Conservation (phyloP, 2,113 vertebrate species). For the Centropus unirufus region DNA sequence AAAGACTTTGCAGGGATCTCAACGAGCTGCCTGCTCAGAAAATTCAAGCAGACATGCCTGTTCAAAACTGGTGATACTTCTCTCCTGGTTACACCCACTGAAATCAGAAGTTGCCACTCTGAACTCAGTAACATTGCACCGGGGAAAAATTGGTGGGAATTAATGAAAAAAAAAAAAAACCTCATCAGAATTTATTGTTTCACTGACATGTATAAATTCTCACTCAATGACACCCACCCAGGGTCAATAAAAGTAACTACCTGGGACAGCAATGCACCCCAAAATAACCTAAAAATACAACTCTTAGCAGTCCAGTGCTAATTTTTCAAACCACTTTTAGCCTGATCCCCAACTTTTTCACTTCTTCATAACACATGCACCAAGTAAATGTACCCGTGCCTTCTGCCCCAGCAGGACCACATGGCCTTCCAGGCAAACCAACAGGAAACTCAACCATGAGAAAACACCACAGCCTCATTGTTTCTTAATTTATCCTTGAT, state of each 20-base stretch:
- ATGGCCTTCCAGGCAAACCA: not conserved
- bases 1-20: not conserved
- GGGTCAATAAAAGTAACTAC: not conserved
- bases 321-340: not conserved
- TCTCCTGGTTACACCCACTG: not conserved
- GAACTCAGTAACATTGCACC: not conserved
- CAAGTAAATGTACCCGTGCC: not conserved
- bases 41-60: not conserved
- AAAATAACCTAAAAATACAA: not conserved
- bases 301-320: not conserved
- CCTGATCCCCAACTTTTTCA: not conserved
- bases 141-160: not conserved
- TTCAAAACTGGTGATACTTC: not conserved
- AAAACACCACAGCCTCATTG: fast-evolving
- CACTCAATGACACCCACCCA: not conserved
- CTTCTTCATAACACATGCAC: not conserved
- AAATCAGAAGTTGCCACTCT: not conserved
- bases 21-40: not conserved
- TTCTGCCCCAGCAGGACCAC: fast-evolving
- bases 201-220: not conserved
- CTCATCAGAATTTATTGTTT: not conserved
- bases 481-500: not conserved
- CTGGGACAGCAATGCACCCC: not conserved
- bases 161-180: not conserved
- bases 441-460: fast-evolving